Percentiles rank a stretch among this genome's conserved stretches.
phyloP scores from a whole-genome alignment of 2,888 invertebrate species.

The Papilio elwesi region DNA sequence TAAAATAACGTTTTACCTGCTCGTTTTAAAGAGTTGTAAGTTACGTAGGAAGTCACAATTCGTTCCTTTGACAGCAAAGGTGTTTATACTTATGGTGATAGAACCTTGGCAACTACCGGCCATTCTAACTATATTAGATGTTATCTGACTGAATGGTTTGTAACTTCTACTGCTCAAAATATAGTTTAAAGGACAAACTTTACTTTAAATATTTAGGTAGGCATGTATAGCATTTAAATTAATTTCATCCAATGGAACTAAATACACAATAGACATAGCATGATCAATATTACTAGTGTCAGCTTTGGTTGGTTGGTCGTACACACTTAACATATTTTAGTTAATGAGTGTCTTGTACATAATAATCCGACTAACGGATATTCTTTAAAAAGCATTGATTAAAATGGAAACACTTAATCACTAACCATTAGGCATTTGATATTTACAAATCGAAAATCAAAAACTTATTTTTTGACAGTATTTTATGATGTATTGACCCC shows the following conservation, averaged over 20 bases:
- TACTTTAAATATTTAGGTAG: too few species aligned
- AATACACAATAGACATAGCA: too few species aligned
- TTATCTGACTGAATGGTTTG: background rate
- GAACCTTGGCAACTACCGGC: constrained; percentile 10
- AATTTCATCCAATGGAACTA: too few species aligned
- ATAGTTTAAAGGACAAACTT: too few species aligned
- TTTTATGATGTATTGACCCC: background rate
- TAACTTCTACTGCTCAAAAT: background rate
- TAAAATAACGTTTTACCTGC: background rate
- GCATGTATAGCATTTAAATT: too few species aligned
- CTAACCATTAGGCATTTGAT: background rate
- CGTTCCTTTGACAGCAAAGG: constrained; percentile 3
- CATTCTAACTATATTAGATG: background rate
- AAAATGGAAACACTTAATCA: too few species aligned
- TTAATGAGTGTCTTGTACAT: too few species aligned
- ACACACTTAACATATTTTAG: too few species aligned
- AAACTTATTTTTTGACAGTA: background rate
- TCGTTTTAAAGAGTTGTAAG: background rate
- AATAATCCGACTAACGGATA: too few species aligned
- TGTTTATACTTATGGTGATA: constrained; percentile 9
- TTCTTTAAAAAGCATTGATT: too few species aligned
- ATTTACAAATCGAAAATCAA: background rate
- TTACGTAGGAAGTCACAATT: constrained; percentile 13
- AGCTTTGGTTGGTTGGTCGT: background rate
- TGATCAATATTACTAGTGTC: too few species aligned